phyloP scores from a whole-genome alignment of 2,888 invertebrate genomes.

The Nephrotoma appendiculata region DNA sequence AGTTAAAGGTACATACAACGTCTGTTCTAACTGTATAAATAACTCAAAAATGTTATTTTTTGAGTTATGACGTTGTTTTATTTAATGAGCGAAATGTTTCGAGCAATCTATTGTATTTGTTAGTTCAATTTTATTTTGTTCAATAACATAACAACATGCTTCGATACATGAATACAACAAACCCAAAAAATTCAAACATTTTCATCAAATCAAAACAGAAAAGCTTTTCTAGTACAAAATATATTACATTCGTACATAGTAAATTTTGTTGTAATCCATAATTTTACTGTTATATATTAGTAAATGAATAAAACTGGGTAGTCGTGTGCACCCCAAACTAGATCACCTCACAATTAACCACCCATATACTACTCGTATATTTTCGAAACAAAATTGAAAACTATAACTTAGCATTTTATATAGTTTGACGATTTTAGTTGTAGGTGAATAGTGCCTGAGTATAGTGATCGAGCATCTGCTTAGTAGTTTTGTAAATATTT shows the following conservation, averaged over 20 bases:
- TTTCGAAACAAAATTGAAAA: background rate
- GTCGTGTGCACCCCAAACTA: background rate
- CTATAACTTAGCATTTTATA: background rate
- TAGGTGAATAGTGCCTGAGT: background rate
- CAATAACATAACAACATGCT: background rate
- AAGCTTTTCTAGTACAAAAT: background rate
- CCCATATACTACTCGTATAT: background rate
- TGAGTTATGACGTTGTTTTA: too few relatives aligned
- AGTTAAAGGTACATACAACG: too few relatives aligned
- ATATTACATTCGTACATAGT: background rate
- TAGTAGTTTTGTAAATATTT: background rate
- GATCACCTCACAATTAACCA: background rate
- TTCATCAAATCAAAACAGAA: background rate
- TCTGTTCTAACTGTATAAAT: too few relatives aligned
- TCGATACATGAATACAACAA: background rate
- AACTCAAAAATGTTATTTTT: too few relatives aligned
- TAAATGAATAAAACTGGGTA: background rate
- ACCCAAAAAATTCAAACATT: background rate
- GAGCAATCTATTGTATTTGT: too few relatives aligned
- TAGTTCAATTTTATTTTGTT: background rate
- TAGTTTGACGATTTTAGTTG: background rate
- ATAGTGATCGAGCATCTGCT: background rate
- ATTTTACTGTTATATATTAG: background rate
- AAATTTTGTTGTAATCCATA: background rate
- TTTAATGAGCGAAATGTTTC: too few relatives aligned